Conservation (phyloP, 2,113 vertebrate species). For the Bambusicola thoracicus region DNA sequence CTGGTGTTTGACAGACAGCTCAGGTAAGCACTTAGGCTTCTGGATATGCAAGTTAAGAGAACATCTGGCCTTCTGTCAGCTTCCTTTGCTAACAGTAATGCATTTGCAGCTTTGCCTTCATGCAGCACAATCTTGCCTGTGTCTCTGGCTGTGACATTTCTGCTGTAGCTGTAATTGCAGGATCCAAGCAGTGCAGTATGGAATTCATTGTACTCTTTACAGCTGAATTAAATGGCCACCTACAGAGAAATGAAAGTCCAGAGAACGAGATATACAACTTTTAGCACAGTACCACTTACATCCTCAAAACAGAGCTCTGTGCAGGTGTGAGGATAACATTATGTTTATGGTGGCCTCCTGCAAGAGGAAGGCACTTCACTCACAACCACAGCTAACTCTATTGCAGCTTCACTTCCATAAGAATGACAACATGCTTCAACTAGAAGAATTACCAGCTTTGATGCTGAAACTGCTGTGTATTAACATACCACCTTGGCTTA, state of each 20-base stretch:
- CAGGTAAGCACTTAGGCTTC: background rate
- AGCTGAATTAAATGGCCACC: slow-evolving; percentile 36
- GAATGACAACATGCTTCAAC: background rate
- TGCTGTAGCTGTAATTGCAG: background rate
- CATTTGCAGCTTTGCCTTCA: background rate
- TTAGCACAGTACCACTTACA: background rate
- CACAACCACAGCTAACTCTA: background rate
- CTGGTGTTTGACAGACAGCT: background rate
- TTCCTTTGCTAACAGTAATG: background rate
- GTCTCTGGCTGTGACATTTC: background rate
- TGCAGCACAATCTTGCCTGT: background rate
- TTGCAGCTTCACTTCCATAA: background rate
- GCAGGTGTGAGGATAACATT: background rate
- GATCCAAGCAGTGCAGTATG: background rate
- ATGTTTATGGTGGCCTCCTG: background rate
- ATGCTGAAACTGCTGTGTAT: background rate
- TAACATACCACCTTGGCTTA: background rate
- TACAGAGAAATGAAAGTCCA: background rate
- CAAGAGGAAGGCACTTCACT: background rate
- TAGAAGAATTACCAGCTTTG: background rate
- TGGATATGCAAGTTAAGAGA: background rate
- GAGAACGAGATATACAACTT: background rate
- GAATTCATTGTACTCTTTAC: background rate
- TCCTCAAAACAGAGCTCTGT: background rate
- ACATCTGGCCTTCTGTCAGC: background rate